Conservation (phyloP, 2,888 invertebrate species). For the Pyrrhia umbra region DNA sequence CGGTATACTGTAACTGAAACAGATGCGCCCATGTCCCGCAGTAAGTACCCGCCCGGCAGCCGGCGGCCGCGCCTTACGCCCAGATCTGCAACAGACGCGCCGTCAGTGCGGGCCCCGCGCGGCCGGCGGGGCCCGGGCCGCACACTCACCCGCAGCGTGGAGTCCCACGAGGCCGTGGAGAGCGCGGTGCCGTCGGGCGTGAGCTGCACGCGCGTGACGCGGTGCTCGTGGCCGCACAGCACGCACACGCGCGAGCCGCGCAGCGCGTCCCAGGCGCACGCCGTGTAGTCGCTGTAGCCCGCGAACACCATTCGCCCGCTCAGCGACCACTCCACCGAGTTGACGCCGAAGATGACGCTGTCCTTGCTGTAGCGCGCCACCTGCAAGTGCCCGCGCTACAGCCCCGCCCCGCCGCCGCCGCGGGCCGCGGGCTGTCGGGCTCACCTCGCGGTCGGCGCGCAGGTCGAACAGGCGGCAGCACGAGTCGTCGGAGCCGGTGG, state of each 20-base stretch:
- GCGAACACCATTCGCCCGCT: constrained; percentile 98
- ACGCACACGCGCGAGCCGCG: constrained; percentile 97
- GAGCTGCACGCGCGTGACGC: constrained; percentile 97
- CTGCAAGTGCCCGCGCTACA: constrained; percentile 7
- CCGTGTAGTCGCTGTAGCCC: constrained; percentile 99
- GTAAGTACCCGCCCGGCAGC: constrained; percentile 19
- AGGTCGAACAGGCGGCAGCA: constrained; percentile 99
- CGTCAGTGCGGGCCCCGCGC: constrained; percentile 70
- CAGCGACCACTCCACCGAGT: constrained; percentile 99
- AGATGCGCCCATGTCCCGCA: constrained; percentile 23
- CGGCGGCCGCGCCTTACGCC: constrained; percentile 61
- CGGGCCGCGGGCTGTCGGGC: too few species aligned
- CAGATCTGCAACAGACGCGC: constrained; percentile 70
- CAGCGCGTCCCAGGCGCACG: constrained; percentile 99
- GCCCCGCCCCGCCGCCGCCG: too few species aligned
- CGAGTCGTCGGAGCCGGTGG: constrained; percentile 97
- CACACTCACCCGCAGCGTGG: constrained; percentile 89
- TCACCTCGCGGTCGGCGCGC: constrained; percentile 97
- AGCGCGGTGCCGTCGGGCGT: constrained; percentile 99
- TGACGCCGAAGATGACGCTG: constrained; percentile 98
- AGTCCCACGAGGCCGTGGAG: constrained; percentile 98
- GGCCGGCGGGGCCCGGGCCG: constrained; percentile 94
- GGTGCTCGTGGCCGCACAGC: constrained; percentile 98
- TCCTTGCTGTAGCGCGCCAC: constrained; percentile 98
- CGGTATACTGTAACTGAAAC: constrained; percentile 15